Percentiles rank a stretch among this genome's conserved stretches.
Evolutionary conservation across 2,113 vertebrate species (phyloP).

Genomic region (Varanus salvator): DNA sequence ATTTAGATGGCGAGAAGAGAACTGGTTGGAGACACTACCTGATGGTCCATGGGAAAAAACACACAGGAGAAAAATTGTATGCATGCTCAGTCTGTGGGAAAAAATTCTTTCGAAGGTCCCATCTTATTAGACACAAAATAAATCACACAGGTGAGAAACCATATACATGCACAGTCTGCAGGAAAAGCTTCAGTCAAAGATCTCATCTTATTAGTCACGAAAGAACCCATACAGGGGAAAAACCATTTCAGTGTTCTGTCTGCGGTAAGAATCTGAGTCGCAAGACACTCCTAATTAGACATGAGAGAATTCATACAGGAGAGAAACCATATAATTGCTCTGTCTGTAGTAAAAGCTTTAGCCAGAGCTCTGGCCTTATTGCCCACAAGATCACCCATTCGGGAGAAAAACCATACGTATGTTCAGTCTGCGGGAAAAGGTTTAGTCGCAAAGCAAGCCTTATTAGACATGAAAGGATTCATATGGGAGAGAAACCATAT

Average conservation of each 20-base stretch:
- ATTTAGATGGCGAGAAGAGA: constrained; percentile 39
- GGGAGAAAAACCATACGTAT: not conserved
- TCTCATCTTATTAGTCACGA: constrained; percentile 52
- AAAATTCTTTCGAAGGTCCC: constrained; percentile 56
- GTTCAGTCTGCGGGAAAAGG: not conserved
- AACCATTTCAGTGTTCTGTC: constrained; percentile 51
- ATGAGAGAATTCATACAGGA: constrained; percentile 49
- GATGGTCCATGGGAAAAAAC: constrained; percentile 33
- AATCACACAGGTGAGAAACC: constrained; percentile 29
- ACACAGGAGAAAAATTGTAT: not conserved
- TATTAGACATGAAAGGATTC: not conserved
- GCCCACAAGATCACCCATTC: not conserved
- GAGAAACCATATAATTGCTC: constrained; percentile 56
- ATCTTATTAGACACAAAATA: constrained; percentile 61
- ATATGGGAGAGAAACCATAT: not conserved
- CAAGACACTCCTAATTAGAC: constrained; percentile 25
- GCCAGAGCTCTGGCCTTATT: not conserved
- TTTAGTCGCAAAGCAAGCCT: not conserved
- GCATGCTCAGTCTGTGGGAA: constrained; percentile 28
- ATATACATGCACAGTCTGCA: not conserved
- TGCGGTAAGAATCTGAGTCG: constrained; percentile 59
- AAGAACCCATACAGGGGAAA: constrained; percentile 64
- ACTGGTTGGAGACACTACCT: constrained; percentile 36
- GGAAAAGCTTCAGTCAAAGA: not conserved
- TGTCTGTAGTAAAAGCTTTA: not conserved